Percentiles rank a stretch among this genome's conserved stretches.
These are phyloP conservation scores for Lagopus leucura DNA, from an alignment of 2,113 vertebrate genomes.

Conservation along the genomic window DNA sequence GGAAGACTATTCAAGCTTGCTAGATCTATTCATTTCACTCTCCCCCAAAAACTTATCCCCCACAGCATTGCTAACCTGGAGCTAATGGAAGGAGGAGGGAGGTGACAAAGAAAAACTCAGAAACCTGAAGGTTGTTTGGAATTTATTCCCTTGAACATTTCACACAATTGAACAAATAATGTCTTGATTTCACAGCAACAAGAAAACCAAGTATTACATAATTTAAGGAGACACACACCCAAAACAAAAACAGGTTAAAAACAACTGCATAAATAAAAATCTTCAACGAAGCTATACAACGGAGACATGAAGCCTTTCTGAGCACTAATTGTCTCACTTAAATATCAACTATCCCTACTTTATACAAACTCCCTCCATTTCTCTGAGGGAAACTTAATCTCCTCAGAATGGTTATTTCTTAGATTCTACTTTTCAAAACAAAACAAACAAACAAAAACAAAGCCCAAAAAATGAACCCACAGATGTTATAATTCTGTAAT, in stretches of 20 bases:
- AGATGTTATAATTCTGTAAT: not conserved
- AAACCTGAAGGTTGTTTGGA: constrained; percentile 80
- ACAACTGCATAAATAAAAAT: constrained; percentile 64
- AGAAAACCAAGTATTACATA: constrained; percentile 78
- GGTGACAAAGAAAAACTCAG: constrained; percentile 83
- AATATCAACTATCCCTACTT: not conserved
- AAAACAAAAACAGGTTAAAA: constrained; percentile 69
- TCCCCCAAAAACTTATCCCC: not conserved
- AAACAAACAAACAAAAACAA: not conserved
- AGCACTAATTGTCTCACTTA: constrained; percentile 32
- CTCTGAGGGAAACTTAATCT: constrained; percentile 25
- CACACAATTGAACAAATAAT: constrained; percentile 76
- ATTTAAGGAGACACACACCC: constrained; percentile 67
- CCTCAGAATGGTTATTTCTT: not conserved
- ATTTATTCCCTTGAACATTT: constrained; percentile 84
- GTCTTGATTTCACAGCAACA: constrained; percentile 79
- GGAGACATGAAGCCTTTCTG: constrained; percentile 60
- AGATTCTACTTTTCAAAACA: not conserved
- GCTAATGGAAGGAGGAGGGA: constrained; percentile 39
- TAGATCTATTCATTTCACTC: not conserved
- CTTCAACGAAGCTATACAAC: constrained; percentile 14
- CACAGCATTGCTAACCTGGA: not conserved
- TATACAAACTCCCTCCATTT: not conserved
- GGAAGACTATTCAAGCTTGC: not conserved
- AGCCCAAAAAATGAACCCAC: not conserved